phyloP scores from a whole-genome alignment of 1,140 invertebrate genomes.

The Drosophila simulans region DNA sequence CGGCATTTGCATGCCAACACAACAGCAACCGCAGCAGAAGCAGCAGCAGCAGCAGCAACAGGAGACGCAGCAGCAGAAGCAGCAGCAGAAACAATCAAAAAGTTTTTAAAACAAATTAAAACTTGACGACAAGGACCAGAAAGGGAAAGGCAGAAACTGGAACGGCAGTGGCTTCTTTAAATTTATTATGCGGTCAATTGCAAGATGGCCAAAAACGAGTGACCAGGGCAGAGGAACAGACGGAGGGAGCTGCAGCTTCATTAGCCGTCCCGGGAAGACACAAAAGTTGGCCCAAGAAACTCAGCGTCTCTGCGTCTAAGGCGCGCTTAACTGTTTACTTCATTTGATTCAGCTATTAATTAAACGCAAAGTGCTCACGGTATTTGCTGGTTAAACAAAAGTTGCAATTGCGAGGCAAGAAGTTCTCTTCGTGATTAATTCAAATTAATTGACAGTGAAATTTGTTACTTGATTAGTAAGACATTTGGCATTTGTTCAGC shows the following conservation, averaged over 20 bases:
- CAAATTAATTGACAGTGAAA: neutral
- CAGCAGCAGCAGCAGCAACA: conserved; percentile 12
- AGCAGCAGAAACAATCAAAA: conserved; percentile 72
- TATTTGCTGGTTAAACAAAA: conserved; percentile 5
- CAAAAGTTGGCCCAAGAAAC: neutral
- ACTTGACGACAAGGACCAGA: conserved; percentile 63
- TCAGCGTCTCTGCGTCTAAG: neutral
- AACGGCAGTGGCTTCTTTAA: conserved; percentile 50
- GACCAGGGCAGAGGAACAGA: neutral
- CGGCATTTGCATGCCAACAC: conserved; percentile 64
- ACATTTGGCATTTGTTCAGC: neutral
- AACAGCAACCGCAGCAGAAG: conserved; percentile 7
- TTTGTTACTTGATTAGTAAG: neutral
- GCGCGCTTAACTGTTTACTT: conserved; percentile 1
- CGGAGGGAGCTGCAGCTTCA: conserved; percentile 10
- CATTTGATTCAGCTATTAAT: conserved; percentile 2
- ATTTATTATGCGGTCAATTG: conserved; percentile 73
- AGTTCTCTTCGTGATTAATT: no score
- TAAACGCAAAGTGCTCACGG: neutral
- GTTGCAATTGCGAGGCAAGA: neutral
- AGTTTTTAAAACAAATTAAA: conserved; percentile 83
- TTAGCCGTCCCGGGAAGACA: conserved; percentile 1
- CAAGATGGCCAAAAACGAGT: conserved; percentile 11
- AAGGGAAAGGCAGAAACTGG: conserved; percentile 12
- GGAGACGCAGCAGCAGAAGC: neutral